A percentile compares a stretch with the other conserved stretches of the same genome.
phyloP scores from a whole-genome alignment of 1,140 invertebrate species.

The Ips nitidus region DNA sequence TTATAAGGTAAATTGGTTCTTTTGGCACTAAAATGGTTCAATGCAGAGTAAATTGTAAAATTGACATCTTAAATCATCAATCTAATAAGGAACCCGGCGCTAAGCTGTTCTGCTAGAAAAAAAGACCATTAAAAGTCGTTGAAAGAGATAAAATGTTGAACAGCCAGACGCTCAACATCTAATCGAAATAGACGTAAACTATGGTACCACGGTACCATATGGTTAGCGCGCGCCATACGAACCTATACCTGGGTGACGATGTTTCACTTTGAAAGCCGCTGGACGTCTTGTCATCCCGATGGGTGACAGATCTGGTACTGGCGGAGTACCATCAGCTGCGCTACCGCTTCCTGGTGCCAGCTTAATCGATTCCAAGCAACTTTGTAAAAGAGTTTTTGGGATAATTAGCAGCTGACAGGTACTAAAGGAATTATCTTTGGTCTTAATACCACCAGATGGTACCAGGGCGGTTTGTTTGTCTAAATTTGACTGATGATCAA shows the following conservation, averaged over 20 bases:
- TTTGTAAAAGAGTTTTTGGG: neutral
- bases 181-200: slow-evolving; percentile 26
- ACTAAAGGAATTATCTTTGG: neutral
- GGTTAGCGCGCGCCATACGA: slow-evolving; percentile 31
- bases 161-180: slow-evolving; percentile 18
- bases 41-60: too few relatives aligned
- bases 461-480: too few relatives aligned
- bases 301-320: slow-evolving; percentile 19
- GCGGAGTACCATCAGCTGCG: slow-evolving; percentile 7
- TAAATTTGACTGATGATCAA: too few relatives aligned
- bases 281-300: slow-evolving; percentile 13
- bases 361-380: neutral
- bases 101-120: neutral
- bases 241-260: slow-evolving; percentile 19
- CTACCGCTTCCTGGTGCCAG: neutral
- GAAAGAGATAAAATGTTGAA: slow-evolving; percentile 21
- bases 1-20: too few relatives aligned
- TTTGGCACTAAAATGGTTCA: too few relatives aligned
- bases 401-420: slow-evolving; percentile 19
- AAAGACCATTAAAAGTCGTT: slow-evolving; percentile 6
- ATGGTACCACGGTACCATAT: slow-evolving; percentile 23
- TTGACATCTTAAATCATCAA: too few relatives aligned
- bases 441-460: too few relatives aligned
- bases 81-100: neutral
- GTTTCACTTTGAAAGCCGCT: slow-evolving; percentile 21